Percentiles rank a stretch among this genome's conserved stretches.
phyloP scores from a whole-genome alignment of 2,113 vertebrate genomes.

The Panthera leo region DNA sequence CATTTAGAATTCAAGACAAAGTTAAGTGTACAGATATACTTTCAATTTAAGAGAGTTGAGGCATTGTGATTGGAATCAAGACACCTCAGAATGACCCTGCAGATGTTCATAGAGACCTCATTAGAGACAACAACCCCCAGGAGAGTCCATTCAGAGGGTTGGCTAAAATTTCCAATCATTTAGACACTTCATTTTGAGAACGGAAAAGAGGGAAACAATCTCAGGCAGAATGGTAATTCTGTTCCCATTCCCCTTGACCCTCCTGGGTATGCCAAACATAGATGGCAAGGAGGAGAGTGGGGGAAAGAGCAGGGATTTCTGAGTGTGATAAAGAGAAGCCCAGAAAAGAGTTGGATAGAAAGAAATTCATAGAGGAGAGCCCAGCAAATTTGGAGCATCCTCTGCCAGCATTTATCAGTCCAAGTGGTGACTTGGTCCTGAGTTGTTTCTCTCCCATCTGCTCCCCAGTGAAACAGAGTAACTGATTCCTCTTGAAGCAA shows the following conservation, averaged over 20 bases:
- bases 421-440: background rate
- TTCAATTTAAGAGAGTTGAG: background rate
- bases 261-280: background rate
- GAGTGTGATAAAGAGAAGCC: background rate
- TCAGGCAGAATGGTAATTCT: background rate
- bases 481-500: background rate
- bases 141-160: background rate
- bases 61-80: background rate
- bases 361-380: background rate
- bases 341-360: background rate
- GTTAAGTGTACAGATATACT: background rate
- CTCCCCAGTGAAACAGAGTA: background rate
- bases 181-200: conserved; percentile 44
- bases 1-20: background rate
- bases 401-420: background rate
- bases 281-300: background rate
- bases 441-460: background rate
- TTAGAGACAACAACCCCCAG: background rate
- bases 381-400: background rate
- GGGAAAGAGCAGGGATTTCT: background rate
- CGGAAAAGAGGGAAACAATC: background rate
- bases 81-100: background rate
- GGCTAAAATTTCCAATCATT: conserved; percentile 13
- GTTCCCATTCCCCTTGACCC: background rate
- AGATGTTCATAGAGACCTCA: background rate